These are phyloP conservation scores for Spodoptera exigua DNA, from an alignment of 2,888 invertebrate species.

Conservation along the genomic window DNA sequence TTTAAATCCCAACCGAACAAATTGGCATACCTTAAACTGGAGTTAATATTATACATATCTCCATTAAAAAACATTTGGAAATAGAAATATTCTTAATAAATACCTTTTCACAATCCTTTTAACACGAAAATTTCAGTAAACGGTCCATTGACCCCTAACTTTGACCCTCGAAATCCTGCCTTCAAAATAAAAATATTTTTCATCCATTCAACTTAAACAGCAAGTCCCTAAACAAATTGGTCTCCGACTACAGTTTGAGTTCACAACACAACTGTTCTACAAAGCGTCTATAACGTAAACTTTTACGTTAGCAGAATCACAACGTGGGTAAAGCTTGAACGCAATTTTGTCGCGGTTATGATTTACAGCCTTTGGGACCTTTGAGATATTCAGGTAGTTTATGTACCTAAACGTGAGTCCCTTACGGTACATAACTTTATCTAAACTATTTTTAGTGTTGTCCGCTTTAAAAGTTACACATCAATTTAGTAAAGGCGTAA, in stretches of 20 bases:
- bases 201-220: constrained; percentile 15
- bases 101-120: background rate
- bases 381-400: constrained; percentile 51
- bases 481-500: background rate
- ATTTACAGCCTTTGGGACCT: constrained; percentile 50
- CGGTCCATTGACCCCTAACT: background rate
- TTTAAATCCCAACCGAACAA: too few species aligned
- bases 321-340: constrained; percentile 41
- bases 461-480: constrained; percentile 22
- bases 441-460: constrained; percentile 29
- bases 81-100: too few species aligned
- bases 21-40: too few species aligned
- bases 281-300: constrained; percentile 53
- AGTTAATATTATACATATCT: too few species aligned
- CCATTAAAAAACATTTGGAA: too few species aligned
- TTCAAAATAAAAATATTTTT: constrained; percentile 30
- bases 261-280: constrained; percentile 38
- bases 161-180: too few species aligned
- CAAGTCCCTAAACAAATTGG: constrained; percentile 48
- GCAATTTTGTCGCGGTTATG: constrained; percentile 57
- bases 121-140: constrained; percentile 8
- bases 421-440: constrained; percentile 43
- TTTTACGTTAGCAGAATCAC: constrained; percentile 54
- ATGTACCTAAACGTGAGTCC: constrained; percentile 37
- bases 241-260: constrained; percentile 43